Conservation (phyloP, 2,113 vertebrate genomes). For the Meles meles region DNA sequence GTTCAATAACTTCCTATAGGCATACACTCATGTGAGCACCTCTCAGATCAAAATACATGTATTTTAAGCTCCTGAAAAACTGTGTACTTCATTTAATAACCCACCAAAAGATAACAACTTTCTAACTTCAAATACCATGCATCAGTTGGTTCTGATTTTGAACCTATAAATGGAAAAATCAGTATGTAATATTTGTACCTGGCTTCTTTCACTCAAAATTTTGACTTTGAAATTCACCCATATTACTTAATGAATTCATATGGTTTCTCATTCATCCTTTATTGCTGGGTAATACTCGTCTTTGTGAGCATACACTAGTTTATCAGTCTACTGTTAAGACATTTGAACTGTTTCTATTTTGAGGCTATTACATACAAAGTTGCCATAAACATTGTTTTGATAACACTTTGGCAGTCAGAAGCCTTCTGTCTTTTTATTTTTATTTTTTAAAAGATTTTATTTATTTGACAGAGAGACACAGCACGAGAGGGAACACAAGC, state of each 20-base stretch:
- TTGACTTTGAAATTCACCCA: not conserved
- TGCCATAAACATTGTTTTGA: not conserved
- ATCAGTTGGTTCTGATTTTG: not conserved
- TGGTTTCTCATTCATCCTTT: not conserved
- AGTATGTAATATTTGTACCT: not conserved
- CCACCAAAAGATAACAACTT: not conserved
- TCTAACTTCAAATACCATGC: not conserved
- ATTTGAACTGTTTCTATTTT: not conserved
- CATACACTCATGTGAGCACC: not conserved
- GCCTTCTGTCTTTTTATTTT: no score
- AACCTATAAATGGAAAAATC: not conserved
- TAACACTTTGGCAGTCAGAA: not conserved
- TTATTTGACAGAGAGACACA: no score
- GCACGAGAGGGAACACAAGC: no score
- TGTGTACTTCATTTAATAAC: not conserved
- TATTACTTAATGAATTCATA: not conserved
- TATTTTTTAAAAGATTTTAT: no score
- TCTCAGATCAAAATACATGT: not conserved
- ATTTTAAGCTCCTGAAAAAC: not conserved
- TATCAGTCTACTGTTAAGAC: not conserved
- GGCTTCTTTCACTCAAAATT: not conserved
- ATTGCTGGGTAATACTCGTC: not conserved
- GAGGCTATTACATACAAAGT: not conserved
- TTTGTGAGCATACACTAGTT: not conserved
- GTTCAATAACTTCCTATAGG: not conserved